Percentiles rank a stretch among this genome's conserved stretches.
These are phyloP conservation scores for Oligia strigilis DNA, from an alignment of 2,888 invertebrate species.

Conservation along the genomic window DNA sequence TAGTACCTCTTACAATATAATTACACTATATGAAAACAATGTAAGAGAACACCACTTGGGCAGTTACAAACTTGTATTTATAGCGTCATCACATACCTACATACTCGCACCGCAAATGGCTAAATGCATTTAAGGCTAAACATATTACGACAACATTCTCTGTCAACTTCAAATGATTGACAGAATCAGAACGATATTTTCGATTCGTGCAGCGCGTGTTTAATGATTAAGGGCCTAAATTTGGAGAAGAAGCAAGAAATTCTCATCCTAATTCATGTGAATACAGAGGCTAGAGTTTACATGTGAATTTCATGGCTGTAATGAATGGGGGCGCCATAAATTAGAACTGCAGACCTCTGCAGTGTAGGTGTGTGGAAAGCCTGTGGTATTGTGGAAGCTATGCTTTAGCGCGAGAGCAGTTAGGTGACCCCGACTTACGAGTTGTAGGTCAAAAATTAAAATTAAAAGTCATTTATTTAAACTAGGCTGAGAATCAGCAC, in stretches of 20 bases:
- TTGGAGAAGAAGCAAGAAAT: conserved; percentile 39
- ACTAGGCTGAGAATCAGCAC: too few relatives aligned
- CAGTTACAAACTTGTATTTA: conserved; percentile 3
- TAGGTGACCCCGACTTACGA: background rate
- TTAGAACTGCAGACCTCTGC: conserved; percentile 52
- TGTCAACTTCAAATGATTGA: background rate
- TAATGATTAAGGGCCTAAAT: background rate
- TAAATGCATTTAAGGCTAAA: background rate
- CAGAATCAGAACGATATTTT: background rate
- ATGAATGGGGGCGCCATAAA: conserved; percentile 59
- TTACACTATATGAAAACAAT: background rate
- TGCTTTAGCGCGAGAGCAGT: background rate
- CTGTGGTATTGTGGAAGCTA: conserved; percentile 3
- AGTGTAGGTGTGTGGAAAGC: conserved; percentile 22
- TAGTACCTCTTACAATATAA: background rate
- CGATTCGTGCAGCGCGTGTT: background rate
- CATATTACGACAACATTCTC: background rate
- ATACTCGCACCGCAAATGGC: background rate
- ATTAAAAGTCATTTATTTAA: background rate
- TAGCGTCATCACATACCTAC: background rate
- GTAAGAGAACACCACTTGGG: background rate
- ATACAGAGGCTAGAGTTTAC: conserved; percentile 24
- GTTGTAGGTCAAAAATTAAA: background rate
- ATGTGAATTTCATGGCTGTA: conserved; percentile 51
- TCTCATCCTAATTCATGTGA: conserved; percentile 36